phyloP scores from a whole-genome alignment of 2,888 invertebrate species.

The Oxyscelio sp. region DNA sequence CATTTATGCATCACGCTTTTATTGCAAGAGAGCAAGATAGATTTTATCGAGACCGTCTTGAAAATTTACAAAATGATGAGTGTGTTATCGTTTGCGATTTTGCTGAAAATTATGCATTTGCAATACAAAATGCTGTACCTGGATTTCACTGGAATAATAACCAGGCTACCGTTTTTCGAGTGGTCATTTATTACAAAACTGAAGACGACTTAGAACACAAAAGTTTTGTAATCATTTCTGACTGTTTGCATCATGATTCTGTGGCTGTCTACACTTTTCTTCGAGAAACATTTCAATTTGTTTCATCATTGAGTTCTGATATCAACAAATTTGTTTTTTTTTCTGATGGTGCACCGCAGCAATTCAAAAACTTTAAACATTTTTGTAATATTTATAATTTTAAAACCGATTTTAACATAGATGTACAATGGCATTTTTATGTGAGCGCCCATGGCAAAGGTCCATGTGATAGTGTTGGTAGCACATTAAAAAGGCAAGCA shows the following conservation, averaged over 20 bases:
- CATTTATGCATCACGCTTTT: too few relatives aligned
- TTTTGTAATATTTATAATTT: neutral
- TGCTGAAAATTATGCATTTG: too few relatives aligned
- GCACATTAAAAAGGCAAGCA: conserved; percentile 49
- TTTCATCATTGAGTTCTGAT: conserved; percentile 1
- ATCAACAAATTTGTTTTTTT: conserved; percentile 42
- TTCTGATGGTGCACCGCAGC: too few relatives aligned
- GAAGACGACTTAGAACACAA: neutral
- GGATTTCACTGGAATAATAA: too few relatives aligned
- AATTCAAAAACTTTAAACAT: conserved; percentile 22
- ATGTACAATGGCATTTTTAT: conserved; percentile 3
- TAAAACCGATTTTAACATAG: conserved; percentile 7
- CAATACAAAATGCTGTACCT: too few relatives aligned
- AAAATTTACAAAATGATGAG: too few relatives aligned
- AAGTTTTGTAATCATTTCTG: neutral
- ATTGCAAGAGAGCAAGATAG: too few relatives aligned
- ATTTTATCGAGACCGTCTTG: too few relatives aligned
- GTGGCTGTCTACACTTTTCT: conserved; percentile 54
- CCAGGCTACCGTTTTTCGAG: neutral
- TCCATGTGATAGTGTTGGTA: conserved; percentile 63
- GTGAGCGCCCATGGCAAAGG: conserved; percentile 54
- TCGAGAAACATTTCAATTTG: conserved; percentile 29
- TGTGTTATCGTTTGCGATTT: too few relatives aligned
- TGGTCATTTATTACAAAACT: neutral
- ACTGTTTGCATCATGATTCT: conserved; percentile 75